Evolutionary conservation across 2,888 invertebrate species (phyloP).

Genomic region (Pyrrhia umbra): DNA sequence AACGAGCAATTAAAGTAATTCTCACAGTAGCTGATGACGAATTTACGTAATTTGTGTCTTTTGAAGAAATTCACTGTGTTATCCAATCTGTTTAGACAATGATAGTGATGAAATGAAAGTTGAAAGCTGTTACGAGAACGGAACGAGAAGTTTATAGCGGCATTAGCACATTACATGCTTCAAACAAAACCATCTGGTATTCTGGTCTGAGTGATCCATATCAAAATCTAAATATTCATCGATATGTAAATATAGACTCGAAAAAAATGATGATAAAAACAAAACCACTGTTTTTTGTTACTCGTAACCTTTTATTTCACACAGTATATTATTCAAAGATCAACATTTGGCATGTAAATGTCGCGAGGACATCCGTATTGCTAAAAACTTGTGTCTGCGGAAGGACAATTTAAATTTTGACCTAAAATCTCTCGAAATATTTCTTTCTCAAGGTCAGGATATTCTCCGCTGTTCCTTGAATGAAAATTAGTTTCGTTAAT

Average conservation of each 20-base stretch:
- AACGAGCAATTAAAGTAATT: slow-evolving; percentile 83
- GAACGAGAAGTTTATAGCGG: slow-evolving; percentile 73
- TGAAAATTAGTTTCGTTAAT: background rate
- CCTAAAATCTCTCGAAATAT: slow-evolving; percentile 7
- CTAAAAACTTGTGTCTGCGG: slow-evolving; percentile 19
- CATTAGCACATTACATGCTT: slow-evolving; percentile 63
- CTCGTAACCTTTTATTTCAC: slow-evolving; percentile 48
- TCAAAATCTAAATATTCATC: slow-evolving; percentile 52
- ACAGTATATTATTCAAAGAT: slow-evolving; percentile 53
- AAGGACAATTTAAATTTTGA: slow-evolving; percentile 36
- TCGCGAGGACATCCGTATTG: slow-evolving; percentile 42
- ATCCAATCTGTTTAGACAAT: slow-evolving; percentile 88
- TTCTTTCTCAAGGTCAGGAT: slow-evolving; percentile 10
- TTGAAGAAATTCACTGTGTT: slow-evolving; percentile 85
- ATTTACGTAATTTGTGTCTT: slow-evolving; percentile 83
- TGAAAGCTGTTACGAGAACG: slow-evolving; percentile 86
- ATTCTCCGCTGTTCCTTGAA: background rate
- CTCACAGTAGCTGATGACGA: slow-evolving; percentile 78
- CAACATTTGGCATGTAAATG: slow-evolving; percentile 56
- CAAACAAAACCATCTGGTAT: slow-evolving; percentile 23
- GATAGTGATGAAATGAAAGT: slow-evolving; percentile 88
- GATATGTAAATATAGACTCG: slow-evolving; percentile 31
- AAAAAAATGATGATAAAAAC: slow-evolving; percentile 29
- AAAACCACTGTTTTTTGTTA: slow-evolving; percentile 35
- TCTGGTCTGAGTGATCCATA: slow-evolving; percentile 37